Conservation (phyloP, 2,888 invertebrate genomes). For the Campoplex nolae region DNA sequence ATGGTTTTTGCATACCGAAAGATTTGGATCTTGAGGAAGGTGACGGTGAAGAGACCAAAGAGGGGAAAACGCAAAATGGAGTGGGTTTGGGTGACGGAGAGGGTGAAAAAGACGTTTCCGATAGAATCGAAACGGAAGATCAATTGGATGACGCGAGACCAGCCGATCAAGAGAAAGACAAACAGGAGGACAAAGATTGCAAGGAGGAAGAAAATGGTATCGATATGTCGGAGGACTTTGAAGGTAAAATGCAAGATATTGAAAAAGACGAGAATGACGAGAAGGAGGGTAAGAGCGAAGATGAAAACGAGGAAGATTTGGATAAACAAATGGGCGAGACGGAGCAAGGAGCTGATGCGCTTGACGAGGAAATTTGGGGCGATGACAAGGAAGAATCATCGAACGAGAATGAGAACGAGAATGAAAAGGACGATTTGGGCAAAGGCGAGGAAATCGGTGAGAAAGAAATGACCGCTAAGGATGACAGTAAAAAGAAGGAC, state of each 20-base stretch:
- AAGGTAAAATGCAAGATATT: conserved; percentile 93
- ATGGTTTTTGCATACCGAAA: conserved; percentile 97
- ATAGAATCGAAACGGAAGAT: conserved; percentile 95
- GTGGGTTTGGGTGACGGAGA: conserved; percentile 97
- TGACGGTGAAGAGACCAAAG: conserved; percentile 85
- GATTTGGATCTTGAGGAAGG: conserved; percentile 91
- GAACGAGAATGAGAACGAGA: conserved; percentile 87
- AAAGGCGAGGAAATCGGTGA: conserved; percentile 84
- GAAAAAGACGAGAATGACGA: conserved; percentile 89
- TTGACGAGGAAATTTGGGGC: conserved; percentile 93
- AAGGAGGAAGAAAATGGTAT: conserved; percentile 96
- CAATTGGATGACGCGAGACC: conserved; percentile 96
- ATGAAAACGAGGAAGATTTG: conserved; percentile 91
- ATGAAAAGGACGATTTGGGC: conserved; percentile 85
- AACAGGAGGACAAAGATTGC: conserved; percentile 90
- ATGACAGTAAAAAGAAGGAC: conserved; percentile 65
- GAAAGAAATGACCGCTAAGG: conserved; percentile 90
- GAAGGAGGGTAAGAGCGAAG: conserved; percentile 87
- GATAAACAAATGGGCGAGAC: conserved; percentile 99
- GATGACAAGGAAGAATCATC: conserved; percentile 92
- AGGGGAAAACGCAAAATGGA: conserved; percentile 88
- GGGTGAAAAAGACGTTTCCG: conserved; percentile 97
- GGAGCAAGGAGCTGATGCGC: conserved; percentile 92
- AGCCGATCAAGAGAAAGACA: conserved; percentile 90
- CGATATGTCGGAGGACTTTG: conserved; percentile 98